Base-by-base conservation (phyloP, 2,888 invertebrate species). In the Leucozona laternaria region DNA sequence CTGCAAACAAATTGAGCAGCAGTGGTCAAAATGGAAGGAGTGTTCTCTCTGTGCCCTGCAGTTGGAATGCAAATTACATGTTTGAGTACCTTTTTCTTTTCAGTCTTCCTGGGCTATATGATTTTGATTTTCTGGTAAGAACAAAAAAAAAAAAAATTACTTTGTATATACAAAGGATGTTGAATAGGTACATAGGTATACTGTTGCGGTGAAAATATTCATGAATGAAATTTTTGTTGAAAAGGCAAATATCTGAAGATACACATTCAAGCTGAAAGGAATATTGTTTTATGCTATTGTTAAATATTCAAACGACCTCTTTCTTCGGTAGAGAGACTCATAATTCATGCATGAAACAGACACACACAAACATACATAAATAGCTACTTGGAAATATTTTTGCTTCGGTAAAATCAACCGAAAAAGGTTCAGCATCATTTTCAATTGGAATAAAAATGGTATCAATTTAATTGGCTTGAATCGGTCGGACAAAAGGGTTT, bases 31-130 rank as follows among this genome's bases (percentile, higher is more conserved):
- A 53, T 17, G 40, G 28, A 64, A 25, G 28, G 34, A 60, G 13
- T 66, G 13, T 31, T 7, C 2, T 7, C 53, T 64, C 10, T 28
- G 43, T 72, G 64, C 64, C 72, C 50, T 68, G 64, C 25, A 68
- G 72, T 66, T 55, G 76, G 77, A 80, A 85, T 80, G 84, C 80
- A 85, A 85, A 80, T 80, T 80, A 77, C 76, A 77, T 77, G 84
- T 85, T 80, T 77, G 71, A 77, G 71, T 79, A 71, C 75, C 80
- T 71, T 76, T 68, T 55, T 68, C 25, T n/a, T 84, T 75, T 34
- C 17, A 45, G 64, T 34, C 34, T 71, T 25, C 43, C 66, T 15
- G 34, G 70, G 25, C 55, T 55, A 17, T 79, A 25, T 79, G 68
- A 37, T 31, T 62, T 62, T 43, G 48, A 40, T 68, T 58, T 58